Conservation (phyloP, 2,113 vertebrate species). For the Columba livia region DNA sequence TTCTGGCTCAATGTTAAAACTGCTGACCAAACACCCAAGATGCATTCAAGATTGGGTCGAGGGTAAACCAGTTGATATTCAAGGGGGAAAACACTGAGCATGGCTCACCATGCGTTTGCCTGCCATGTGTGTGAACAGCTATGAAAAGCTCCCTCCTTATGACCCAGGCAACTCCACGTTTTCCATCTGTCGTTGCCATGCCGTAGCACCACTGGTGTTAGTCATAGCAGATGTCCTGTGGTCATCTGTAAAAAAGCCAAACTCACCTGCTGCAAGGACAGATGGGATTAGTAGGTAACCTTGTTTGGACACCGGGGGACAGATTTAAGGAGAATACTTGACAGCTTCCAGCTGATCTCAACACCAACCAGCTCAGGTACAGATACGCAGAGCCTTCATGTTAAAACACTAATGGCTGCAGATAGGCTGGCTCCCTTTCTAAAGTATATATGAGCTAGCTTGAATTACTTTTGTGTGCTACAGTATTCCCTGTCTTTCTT, state of each 20-base stretch:
- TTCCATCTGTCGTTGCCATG: neutral
- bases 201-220: neutral
- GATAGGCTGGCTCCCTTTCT: neutral
- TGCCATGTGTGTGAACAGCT: neutral
- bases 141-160: neutral
- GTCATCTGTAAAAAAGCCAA: neutral
- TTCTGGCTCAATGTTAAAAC: neutral
- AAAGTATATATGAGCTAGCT: neutral
- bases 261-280: neutral
- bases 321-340: neutral
- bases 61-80: neutral
- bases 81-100: neutral
- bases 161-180: neutral
- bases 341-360: neutral
- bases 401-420: neutral
- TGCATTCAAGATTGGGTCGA: neutral
- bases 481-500: neutral
- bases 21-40: neutral
- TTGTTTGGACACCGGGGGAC: neutral
- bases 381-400: neutral
- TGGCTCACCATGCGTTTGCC: neutral
- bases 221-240: neutral
- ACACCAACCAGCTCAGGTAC: neutral
- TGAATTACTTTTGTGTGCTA: neutral
- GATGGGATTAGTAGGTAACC: neutral